These are phyloP conservation scores for Brachyalestes nurse DNA, from an alignment of 2,797 vertebrate species.

Conservation along the genomic window DNA sequence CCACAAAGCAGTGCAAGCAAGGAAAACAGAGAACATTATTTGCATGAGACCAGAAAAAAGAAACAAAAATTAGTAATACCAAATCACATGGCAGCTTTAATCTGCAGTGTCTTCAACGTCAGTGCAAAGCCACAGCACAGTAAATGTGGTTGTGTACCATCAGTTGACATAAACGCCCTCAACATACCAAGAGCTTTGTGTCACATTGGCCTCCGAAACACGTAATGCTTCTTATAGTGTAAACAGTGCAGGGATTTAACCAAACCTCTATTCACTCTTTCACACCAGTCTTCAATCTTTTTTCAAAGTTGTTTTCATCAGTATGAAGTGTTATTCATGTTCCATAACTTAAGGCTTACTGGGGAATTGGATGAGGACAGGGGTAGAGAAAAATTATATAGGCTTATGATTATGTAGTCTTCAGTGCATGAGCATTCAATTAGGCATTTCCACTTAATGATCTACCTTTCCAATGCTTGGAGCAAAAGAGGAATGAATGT, in stretches of 20 bases:
- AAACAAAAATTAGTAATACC: neutral
- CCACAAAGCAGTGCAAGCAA: conserved; percentile 14
- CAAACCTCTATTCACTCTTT: neutral
- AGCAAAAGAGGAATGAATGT: neutral
- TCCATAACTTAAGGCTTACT: neutral
- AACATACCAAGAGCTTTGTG: neutral
- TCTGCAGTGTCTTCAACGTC: neutral
- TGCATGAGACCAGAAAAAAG: conserved; percentile 19
- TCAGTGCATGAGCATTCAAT: neutral
- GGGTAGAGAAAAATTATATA: conserved; percentile 3
- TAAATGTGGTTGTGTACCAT: conserved; percentile 9
- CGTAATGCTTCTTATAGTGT: neutral
- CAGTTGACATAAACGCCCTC: conserved; percentile 15
- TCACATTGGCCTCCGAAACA: neutral
- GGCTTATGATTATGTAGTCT: conserved; percentile 4
- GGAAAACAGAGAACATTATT: neutral
- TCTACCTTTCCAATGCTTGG: neutral
- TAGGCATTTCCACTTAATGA: neutral
- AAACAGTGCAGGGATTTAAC: conserved; percentile 19
- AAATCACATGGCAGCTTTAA: neutral
- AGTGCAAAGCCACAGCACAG: conserved; percentile 32
- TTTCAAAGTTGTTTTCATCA: too few relatives aligned
- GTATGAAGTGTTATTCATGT: neutral
- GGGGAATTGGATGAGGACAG: neutral
- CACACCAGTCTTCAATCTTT: neutral